These are phyloP conservation scores for Yponomeuta sedellus DNA, from an alignment of 2,888 invertebrate species.

Conservation along the genomic window DNA sequence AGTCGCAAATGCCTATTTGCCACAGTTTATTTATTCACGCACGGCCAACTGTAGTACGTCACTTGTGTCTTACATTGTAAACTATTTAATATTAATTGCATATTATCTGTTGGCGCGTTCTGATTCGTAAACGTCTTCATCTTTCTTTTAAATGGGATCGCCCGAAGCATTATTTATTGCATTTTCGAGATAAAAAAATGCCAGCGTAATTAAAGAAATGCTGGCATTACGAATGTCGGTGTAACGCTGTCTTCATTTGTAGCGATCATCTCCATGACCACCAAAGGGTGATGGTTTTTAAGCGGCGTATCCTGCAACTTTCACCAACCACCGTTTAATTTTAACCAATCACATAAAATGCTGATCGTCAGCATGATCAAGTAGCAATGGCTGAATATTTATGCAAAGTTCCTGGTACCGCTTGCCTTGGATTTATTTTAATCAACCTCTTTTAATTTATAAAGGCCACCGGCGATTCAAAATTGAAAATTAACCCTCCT, in stretches of 20 bases:
- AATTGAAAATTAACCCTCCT: slow-evolving; percentile 73
- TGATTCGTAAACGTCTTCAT: slow-evolving; percentile 4
- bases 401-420: slow-evolving; percentile 47
- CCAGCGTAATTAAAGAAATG: slow-evolving; percentile 9
- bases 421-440: slow-evolving; percentile 52
- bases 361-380: slow-evolving; percentile 44
- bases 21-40: background rate
- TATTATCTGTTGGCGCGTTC: background rate
- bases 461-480: slow-evolving; percentile 64
- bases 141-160: slow-evolving; percentile 7
- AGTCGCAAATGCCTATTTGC: background rate
- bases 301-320: slow-evolving; percentile 37
- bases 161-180: background rate
- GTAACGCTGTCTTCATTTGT: slow-evolving; percentile 25
- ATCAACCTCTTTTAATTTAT: slow-evolving; percentile 52
- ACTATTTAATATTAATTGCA: background rate
- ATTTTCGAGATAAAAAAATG: slow-evolving; percentile 9
- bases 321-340: slow-evolving; percentile 46
- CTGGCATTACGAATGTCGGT: slow-evolving; percentile 11
- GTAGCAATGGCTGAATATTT: slow-evolving; percentile 50
- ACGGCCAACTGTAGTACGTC: background rate
- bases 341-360: slow-evolving; percentile 50
- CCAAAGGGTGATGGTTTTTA: slow-evolving; percentile 32
- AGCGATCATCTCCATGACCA: slow-evolving; percentile 28
- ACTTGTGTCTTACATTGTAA: background rate